A percentile compares a stretch with the other conserved stretches of the same genome.
Conservation (phyloP, 2,113 vertebrate species). For the Egretta garzetta region DNA sequence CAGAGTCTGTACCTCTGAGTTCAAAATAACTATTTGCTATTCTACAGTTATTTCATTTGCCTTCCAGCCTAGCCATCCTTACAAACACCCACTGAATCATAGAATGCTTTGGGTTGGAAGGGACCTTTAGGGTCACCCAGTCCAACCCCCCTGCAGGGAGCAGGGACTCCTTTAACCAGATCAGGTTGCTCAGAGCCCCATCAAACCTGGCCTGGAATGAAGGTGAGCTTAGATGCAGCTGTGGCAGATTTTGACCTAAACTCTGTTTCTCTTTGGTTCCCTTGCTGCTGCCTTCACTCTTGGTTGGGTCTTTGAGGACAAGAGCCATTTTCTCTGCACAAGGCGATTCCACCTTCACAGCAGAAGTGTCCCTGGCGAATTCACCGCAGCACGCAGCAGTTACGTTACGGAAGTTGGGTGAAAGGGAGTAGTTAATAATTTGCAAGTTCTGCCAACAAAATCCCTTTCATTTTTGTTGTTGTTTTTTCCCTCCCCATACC, state of each 20-base stretch:
- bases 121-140: too few relatives aligned
- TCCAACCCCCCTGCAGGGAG: too few relatives aligned
- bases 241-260: not conserved
- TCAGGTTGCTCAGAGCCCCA: too few relatives aligned
- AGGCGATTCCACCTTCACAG: not conserved
- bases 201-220: too few relatives aligned
- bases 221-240: not conserved
- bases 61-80: not conserved
- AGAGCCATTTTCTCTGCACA: not conserved
- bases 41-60: not conserved
- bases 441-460: conserved; percentile 29
- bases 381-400: not conserved
- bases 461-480: not conserved
- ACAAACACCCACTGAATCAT: not conserved
- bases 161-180: too few relatives aligned
- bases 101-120: too few relatives aligned
- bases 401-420: not conserved
- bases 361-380: not conserved
- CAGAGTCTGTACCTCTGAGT: not conserved
- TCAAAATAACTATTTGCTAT: not conserved
- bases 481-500: not conserved
- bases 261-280: not conserved
- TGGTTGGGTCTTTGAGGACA: not conserved
- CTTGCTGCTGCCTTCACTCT: rapidly evolving
- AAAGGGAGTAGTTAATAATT: not conserved